Evolutionary conservation across 1,140 invertebrate species (phyloP), one percentile per base, ranked within the genome.

Genomic region (Euura saliciscinereae): DNA sequence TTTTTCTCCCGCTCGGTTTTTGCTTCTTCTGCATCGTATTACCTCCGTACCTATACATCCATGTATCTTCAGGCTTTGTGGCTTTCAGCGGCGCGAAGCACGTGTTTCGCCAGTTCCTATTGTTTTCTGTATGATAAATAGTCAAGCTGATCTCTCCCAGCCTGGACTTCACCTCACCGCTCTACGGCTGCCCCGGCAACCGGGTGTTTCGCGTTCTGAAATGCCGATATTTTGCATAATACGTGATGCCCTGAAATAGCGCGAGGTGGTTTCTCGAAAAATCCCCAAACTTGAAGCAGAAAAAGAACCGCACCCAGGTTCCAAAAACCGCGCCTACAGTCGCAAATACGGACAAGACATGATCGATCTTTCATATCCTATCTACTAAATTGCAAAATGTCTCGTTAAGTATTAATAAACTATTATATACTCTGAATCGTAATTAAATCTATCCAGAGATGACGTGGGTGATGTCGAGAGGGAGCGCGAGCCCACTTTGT

Each of bases 31-130:
- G 67, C 71, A 65, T 75, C 59, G 71, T 69, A 68, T 44, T 75
- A 75, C 66, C 46, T 44, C 69, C 46, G 46, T 45, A 65, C 43
- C 59, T 65, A 43, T 44, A 10, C 77, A 82, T 83, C 78, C 83
- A 83, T 83, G 80, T 82, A 78, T 59, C 51, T 76, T 75, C 75
- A 72, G 68, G 78, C 75, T 79, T 79, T 79, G 77, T 75, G 59
- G 77, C 75, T 75, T 69, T 69, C 77, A 80, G 77, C 78, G 79
- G 85, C 80, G 84, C 84, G 84, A 86, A 86, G 85, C 85, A 87
- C 85, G 85, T 87, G 85, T 87, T 86, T 87, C 85, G 85, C 84
- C 85, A 85, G 85, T 86, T 86, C 80, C 85, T 85, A 87, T 87
- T 87, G 85, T 87, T 87, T 87, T 77, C 85, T 86, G 78, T 86